A percentile compares a stretch with the other conserved stretches of the same genome.
Conservation (phyloP, 2,888 invertebrate genomes). For the Periphyllus acericola region DNA sequence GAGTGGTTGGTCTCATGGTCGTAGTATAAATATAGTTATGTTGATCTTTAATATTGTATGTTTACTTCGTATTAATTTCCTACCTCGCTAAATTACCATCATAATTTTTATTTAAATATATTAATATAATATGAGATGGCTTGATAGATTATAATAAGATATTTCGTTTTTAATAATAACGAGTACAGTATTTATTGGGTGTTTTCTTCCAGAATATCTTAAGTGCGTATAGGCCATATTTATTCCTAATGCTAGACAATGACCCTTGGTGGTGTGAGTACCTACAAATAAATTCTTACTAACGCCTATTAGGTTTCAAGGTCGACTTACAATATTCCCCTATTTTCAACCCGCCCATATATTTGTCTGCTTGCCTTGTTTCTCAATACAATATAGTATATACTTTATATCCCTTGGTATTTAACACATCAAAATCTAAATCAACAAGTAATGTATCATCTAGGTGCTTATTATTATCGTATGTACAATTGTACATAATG, state of each 20-base stretch:
- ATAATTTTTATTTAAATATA: too few relatives aligned
- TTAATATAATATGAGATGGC: too few relatives aligned
- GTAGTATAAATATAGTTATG: too few relatives aligned
- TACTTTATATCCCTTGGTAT: constrained; percentile 33
- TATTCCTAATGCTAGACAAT: constrained; percentile 36
- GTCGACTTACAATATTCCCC: constrained; percentile 21
- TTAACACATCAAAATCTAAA: not conserved
- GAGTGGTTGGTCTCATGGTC: too few relatives aligned
- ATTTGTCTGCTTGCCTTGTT: constrained; percentile 26
- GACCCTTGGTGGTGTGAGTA: constrained; percentile 29
- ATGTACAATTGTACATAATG: too few relatives aligned
- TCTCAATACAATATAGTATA: constrained; percentile 26
- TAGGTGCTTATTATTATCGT: not conserved
- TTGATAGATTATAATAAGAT: too few relatives aligned
- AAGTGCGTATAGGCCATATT: constrained; percentile 11
- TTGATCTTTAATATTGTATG: not conserved
- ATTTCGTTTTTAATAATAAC: too few relatives aligned
- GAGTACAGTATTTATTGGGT: not conserved
- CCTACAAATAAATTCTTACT: constrained; percentile 26
- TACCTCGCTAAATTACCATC: not conserved
- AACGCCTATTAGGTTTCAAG: constrained; percentile 41
- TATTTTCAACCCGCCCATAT: constrained; percentile 28
- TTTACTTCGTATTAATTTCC: not conserved
- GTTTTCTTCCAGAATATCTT: constrained; percentile 1
- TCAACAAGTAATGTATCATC: not conserved